Conservation (phyloP, 1,140 invertebrate genomes). For the Alviniconcha marisindica region DNA sequence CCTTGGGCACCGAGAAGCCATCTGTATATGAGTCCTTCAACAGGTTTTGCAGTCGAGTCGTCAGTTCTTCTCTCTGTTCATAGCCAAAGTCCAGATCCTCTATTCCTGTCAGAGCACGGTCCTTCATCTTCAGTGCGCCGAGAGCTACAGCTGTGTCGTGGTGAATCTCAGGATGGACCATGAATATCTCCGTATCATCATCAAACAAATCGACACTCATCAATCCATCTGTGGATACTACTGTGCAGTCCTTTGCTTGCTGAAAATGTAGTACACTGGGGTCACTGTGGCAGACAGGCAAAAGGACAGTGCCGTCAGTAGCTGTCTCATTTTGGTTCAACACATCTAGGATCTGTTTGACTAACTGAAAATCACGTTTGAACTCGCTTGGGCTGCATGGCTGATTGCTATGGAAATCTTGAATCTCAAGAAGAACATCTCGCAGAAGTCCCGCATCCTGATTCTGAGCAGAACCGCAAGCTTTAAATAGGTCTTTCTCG, state of each 20-base stretch:
- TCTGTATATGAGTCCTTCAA: conserved; percentile 56
- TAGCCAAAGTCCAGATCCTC: conserved; percentile 55
- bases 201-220: conserved; percentile 36
- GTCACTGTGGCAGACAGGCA: conserved; percentile 40
- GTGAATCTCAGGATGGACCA: conserved; percentile 59
- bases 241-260: conserved; percentile 51
- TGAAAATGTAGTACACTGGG: conserved; percentile 39
- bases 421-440: conserved; percentile 28
- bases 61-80: conserved; percentile 65
- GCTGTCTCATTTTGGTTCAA: conserved; percentile 22
- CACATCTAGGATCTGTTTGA: conserved; percentile 24
- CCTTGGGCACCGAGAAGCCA: conserved; percentile 65
- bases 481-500: conserved; percentile 22
- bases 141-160: conserved; percentile 52
- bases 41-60: conserved; percentile 57
- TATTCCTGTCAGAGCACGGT: conserved; percentile 43
- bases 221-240: not conserved
- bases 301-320: conserved; percentile 25
- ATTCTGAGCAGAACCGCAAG: conserved; percentile 1
- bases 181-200: conserved; percentile 49
- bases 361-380: conserved; percentile 19
- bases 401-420: conserved; percentile 21
- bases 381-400: not conserved
- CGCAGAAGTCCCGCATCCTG: conserved; percentile 26
- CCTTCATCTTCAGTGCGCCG: conserved; percentile 58